Base-by-base conservation (phyloP, 2,888 invertebrate genomes). In the Orthonevra nobilis region DNA sequence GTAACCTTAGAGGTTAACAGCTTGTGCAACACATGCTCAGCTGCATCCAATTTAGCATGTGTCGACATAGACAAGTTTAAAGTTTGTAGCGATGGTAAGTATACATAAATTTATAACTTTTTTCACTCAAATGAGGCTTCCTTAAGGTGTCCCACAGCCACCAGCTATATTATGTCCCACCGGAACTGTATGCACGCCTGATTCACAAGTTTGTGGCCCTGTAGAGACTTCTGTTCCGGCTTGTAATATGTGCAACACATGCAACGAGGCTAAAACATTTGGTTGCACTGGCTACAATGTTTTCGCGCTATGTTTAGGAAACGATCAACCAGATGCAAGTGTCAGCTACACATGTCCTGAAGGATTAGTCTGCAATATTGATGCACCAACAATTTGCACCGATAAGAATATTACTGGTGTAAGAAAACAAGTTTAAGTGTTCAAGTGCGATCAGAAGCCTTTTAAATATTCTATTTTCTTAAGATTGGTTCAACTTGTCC, bases 401-500 rank as follows among this genome's bases (percentile, higher is more conserved):
- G 4, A 58, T 19, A 2, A 2, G 10, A 28, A 10, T 6, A 12
- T 3, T 1, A 46, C 23, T 12, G 72, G 52, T 6, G 72, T 72
- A 54, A 12, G 15, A 12, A 9, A n/a, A n/a, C n/a, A n/a, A n/a
- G n/a, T n/a, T n/a, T n/a, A n/a, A n/a, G n/a, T n/a, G n/a, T n/a
- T n/a, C n/a, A n/a, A n/a, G n/a, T n/a, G n/a, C n/a, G n/a, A n/a
- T n/a, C n/a, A n/a, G n/a, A n/a, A n/a, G n/a, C n/a, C 5, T n/a
- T 7, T 1, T 2, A 1, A 2, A 10, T 10, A 20, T n/a, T 2
- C 34, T 14, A 10, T 1, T 2, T 1, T 14, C 46, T 58, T 32
- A 2, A 77, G 77, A 34, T 72, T 40, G 72, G 72, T 14, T 44
- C 40, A 2, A 60, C 64, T 12, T 72, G 77, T 6, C 28, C 70